Conservation (phyloP, 2,888 invertebrate species). For the Acronicta alni region DNA sequence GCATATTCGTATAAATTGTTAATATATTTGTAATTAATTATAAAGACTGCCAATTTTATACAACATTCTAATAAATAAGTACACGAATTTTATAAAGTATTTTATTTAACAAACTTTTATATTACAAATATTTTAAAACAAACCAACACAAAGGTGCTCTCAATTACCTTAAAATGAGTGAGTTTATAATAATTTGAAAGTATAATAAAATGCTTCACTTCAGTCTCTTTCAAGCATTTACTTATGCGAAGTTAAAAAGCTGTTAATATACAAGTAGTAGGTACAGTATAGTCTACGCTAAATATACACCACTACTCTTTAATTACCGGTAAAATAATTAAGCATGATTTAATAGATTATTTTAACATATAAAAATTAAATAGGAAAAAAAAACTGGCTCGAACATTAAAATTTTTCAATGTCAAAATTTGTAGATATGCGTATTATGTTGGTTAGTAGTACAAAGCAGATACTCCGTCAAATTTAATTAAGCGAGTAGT, state of each 20-base stretch:
- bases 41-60: slow-evolving; percentile 73
- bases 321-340: no score
- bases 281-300: slow-evolving; percentile 12
- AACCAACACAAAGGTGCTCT: slow-evolving; percentile 75
- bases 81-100: slow-evolving; percentile 66
- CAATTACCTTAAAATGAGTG: slow-evolving; percentile 75
- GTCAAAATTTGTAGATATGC: no score
- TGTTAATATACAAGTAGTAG: slow-evolving; percentile 38
- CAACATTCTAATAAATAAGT: slow-evolving; percentile 69
- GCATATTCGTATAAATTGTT: slow-evolving; percentile 17
- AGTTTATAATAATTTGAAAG: slow-evolving; percentile 55
- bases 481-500: no score
- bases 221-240: slow-evolving; percentile 55
- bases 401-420: no score
- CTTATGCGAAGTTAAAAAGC: slow-evolving; percentile 45
- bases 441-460: no score
- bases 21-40: slow-evolving; percentile 19
- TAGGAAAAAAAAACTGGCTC: no score
- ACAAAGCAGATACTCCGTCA: no score
- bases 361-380: no score
- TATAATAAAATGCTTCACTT: slow-evolving; percentile 51
- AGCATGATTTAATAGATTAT: no score
- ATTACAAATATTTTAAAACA: slow-evolving; percentile 66
- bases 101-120: slow-evolving; percentile 84
- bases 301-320: slow-evolving; percentile 4